Evolutionary conservation across 2,113 vertebrate genomes (phyloP).

Genomic region (Hepsetus odoe): DNA sequence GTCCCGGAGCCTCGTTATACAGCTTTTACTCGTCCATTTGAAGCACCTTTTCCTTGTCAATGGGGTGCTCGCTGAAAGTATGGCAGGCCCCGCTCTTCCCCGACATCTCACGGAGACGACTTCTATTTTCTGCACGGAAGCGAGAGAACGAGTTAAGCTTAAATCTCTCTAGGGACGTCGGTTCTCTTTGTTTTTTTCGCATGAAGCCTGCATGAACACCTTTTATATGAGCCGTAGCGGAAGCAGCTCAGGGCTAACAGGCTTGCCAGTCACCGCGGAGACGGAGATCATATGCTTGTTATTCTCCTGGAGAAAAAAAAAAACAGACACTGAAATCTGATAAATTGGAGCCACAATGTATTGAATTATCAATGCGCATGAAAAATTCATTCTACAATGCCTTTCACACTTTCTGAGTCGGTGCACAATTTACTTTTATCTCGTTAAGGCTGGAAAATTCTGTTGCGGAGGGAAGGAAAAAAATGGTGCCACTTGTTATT

Average conservation of each 20-base stretch:
- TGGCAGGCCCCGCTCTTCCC: not conserved
- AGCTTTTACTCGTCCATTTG: not conserved
- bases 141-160: constrained; percentile 1
- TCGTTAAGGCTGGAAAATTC: constrained; percentile 76
- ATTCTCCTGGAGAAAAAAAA: constrained; percentile 60
- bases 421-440: constrained; percentile 77
- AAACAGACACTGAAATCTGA: constrained; percentile 70
- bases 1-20: not conserved
- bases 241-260: constrained; percentile 53
- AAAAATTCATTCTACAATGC: constrained; percentile 73
- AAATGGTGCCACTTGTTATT: constrained; percentile 76
- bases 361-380: constrained; percentile 78
- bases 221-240: constrained; percentile 44
- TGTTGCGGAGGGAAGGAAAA: constrained; percentile 68
- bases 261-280: constrained; percentile 46
- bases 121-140: constrained; percentile 9
- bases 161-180: constrained; percentile 16
- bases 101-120: constrained; percentile 7
- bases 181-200: not conserved
- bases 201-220: constrained; percentile 38
- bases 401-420: constrained; percentile 74
- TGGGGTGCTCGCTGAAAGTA: not conserved
- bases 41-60: constrained; percentile 3
- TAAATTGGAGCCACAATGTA: constrained; percentile 72
- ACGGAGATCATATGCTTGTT: constrained; percentile 66